Percentiles rank a stretch among this genome's conserved stretches.
Evolutionary conservation across 2,113 vertebrate species (phyloP).

Genomic region (Hemicordylus capensis): DNA sequence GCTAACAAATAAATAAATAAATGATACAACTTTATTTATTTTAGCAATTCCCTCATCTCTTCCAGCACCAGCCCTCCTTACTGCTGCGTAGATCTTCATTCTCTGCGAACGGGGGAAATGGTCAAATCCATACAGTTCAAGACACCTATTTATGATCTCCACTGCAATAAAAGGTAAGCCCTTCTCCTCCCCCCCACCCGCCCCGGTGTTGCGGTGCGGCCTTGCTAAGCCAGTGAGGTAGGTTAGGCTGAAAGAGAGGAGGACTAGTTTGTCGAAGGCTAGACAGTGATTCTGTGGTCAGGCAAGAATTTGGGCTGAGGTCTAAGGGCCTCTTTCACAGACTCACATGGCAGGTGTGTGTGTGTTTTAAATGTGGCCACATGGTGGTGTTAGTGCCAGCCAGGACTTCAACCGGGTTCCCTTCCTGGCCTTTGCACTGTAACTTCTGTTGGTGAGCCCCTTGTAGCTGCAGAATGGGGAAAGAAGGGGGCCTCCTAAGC

Average conservation of each 20-base stretch:
- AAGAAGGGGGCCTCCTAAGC: no score
- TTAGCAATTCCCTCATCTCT: slow-evolving; percentile 28
- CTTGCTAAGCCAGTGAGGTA: background rate
- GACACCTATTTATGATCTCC: slow-evolving; percentile 95
- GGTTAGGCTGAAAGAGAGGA: background rate
- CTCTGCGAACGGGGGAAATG: slow-evolving; percentile 94
- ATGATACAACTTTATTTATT: no score
- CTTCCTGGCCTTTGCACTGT: background rate
- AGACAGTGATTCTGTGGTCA: no score
- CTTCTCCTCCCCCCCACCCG: background rate
- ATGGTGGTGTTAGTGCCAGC: background rate
- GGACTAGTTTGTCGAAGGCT: background rate
- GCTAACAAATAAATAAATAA: no score
- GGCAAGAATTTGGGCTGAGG: no score
- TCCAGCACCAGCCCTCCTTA: slow-evolving; percentile 92
- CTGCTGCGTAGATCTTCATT: slow-evolving; percentile 95
- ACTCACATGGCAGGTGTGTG: no score
- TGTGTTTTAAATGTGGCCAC: background rate
- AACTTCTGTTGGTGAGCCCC: no score
- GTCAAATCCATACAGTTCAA: slow-evolving; percentile 99
- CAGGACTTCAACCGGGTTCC: background rate
- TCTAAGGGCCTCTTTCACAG: no score
- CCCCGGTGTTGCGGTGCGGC: no score
- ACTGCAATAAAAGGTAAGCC: slow-evolving; percentile 92
- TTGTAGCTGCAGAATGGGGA: no score